Conservation (phyloP, 2,888 invertebrate genomes). For the Ochlodes sylvanus region DNA sequence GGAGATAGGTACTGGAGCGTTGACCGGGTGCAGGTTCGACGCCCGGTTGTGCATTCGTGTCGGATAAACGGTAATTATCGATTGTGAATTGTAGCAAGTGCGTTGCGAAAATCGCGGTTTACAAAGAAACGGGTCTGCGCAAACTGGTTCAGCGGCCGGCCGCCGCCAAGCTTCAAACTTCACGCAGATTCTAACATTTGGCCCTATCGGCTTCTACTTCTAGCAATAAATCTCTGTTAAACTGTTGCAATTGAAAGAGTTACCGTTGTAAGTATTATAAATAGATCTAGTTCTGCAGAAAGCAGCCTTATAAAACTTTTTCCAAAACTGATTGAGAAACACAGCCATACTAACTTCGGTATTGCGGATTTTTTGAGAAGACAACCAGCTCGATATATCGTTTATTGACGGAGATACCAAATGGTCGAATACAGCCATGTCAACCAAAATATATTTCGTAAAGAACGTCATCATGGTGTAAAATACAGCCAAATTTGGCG, state of each 20-base stretch:
- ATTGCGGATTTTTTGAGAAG: too few species aligned
- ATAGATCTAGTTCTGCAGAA: too few species aligned
- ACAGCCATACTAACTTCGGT: too few species aligned
- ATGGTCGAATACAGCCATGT: too few species aligned
- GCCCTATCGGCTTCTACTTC: neutral
- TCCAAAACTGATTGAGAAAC: too few species aligned
- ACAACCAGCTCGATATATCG: too few species aligned
- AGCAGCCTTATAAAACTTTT: too few species aligned
- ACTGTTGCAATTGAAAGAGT: neutral
- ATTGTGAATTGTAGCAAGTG: conserved; percentile 40
- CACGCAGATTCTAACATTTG: neutral
- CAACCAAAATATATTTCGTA: too few species aligned
- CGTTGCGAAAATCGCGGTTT: conserved; percentile 38
- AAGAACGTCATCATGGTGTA: too few species aligned
- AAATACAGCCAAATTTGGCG: too few species aligned
- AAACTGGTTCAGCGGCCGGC: conserved; percentile 34
- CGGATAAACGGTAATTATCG: conserved; percentile 42
- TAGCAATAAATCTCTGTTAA: neutral
- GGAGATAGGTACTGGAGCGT: conserved; percentile 31
- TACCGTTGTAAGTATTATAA: too few species aligned
- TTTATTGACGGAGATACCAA: too few species aligned
- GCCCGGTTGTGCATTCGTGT: conserved; percentile 38
- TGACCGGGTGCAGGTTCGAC: conserved; percentile 40
- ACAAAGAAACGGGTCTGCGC: conserved; percentile 37
- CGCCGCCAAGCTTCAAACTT: conserved; percentile 25